A percentile compares a stretch with the other conserved stretches of the same genome.
phyloP scores from a whole-genome alignment of 2,888 invertebrate species.

The Lasiommata megera region DNA sequence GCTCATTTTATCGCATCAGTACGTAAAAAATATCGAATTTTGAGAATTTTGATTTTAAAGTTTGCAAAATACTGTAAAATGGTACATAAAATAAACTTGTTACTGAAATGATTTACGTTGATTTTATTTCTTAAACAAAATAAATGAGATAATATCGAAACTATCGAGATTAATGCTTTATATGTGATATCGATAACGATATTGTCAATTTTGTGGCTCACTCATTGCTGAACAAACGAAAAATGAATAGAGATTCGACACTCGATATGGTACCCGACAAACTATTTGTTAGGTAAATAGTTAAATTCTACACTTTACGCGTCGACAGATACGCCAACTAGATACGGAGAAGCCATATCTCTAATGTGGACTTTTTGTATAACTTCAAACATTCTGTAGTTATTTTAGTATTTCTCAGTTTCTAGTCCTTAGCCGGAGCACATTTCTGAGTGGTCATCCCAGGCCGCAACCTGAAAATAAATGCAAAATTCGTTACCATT shows the following conservation, averaged over 20 bases:
- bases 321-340: not conserved
- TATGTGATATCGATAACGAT: not conserved
- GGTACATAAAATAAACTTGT: not conserved
- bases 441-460: conserved; percentile 93
- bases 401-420: not conserved
- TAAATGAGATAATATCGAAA: not conserved
- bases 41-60: not conserved
- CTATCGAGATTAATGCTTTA: not conserved
- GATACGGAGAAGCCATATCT: not conserved
- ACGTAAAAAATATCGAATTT: not conserved
- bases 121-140: not conserved
- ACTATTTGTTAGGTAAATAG: not conserved
- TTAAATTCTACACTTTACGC: not conserved
- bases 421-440: conserved; percentile 84
- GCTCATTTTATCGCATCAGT: not conserved
- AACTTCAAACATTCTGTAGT: not conserved
- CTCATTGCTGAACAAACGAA: not conserved
- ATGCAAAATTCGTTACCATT: not conserved
- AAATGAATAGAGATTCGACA: conserved; percentile 2
- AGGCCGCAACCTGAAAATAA: conserved; percentile 87
- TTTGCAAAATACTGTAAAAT: conserved; percentile 1
- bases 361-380: not conserved
- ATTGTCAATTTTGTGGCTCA: not conserved
- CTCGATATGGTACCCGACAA: not conserved
- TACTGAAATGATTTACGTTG: not conserved